These are phyloP conservation scores for Catharus minimus DNA, from an alignment of 2,113 vertebrate genomes.

Conservation along the genomic window DNA sequence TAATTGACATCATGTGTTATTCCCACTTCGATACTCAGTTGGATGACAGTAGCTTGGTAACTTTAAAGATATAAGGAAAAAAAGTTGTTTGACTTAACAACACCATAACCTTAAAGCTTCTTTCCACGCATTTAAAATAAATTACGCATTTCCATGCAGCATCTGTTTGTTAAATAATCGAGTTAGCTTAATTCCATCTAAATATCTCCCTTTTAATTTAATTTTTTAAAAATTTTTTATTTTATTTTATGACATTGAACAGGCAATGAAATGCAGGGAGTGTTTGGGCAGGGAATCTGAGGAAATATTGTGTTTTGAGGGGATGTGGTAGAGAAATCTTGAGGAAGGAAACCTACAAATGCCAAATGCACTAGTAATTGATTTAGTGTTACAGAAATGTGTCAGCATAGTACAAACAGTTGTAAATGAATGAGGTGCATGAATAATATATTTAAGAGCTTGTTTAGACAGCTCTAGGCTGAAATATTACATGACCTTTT, in stretches of 20 bases:
- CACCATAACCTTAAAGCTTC: conserved; percentile 9
- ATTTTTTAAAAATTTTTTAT: background rate
- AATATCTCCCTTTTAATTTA: background rate
- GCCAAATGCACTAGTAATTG: conserved; percentile 54
- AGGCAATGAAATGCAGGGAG: conserved; percentile 27
- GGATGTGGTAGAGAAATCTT: background rate
- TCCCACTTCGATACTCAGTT: background rate
- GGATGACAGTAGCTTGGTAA: background rate
- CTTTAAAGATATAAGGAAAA: background rate
- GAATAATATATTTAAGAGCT: conserved; percentile 58
- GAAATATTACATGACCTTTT: background rate
- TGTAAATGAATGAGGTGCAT: conserved; percentile 34
- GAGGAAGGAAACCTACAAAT: conserved; percentile 9
- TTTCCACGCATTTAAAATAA: conserved; percentile 54
- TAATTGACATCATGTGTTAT: background rate
- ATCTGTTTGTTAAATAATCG: conserved; percentile 71
- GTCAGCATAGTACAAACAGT: conserved; percentile 39
- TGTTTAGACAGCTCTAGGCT: conserved; percentile 10
- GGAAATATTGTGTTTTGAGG: background rate
- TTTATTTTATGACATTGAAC: conserved; percentile 44
- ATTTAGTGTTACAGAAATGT: conserved; percentile 46
- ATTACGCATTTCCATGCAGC: conserved; percentile 53
- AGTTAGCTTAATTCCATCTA: conserved; percentile 63
- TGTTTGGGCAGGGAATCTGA: background rate
- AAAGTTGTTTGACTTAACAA: background rate